phyloP scores from a whole-genome alignment of 2,888 invertebrate genomes.

The Herminia tarsipennalis region DNA sequence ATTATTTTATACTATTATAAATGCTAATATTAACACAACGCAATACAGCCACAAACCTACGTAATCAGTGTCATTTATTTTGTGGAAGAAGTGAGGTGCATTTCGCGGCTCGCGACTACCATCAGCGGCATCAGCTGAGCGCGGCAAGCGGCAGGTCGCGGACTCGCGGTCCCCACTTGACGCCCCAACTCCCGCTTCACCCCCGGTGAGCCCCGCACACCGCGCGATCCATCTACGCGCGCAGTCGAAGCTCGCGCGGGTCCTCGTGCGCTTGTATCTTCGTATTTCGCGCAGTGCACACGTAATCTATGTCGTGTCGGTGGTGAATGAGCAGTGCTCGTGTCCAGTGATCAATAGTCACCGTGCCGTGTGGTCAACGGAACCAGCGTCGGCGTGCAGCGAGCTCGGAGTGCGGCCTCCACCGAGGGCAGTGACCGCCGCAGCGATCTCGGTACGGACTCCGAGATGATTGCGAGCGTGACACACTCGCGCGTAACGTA shows the following conservation, averaged over 20 bases:
- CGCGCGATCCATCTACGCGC: conserved; percentile 6
- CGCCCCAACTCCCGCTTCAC: conserved; percentile 8
- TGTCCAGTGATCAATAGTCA: conserved; percentile 5
- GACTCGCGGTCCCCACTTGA: neutral
- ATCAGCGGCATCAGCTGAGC: conserved; percentile 29
- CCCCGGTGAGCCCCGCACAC: conserved; percentile 10
- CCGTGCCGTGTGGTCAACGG: conserved; percentile 6
- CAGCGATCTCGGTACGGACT: conserved; percentile 55
- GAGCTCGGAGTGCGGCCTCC: conserved; percentile 29
- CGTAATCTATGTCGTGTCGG: conserved; percentile 3
- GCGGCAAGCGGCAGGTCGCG: conserved; percentile 15
- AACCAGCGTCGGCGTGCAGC: conserved; percentile 5
- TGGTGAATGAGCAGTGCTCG: conserved; percentile 8
- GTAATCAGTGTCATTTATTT: no score
- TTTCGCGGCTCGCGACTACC: neutral
- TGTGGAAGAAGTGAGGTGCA: no score
- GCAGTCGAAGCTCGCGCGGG: conserved; percentile 21
- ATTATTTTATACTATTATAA: no score
- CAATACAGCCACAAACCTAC: no score
- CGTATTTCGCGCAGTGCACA: neutral
- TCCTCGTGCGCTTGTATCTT: conserved; percentile 14
- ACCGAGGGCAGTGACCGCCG: conserved; percentile 67
- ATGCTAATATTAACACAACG: no score
- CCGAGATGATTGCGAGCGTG: conserved; percentile 39
- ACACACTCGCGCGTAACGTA: conserved; percentile 33